phyloP scores from a whole-genome alignment of 2,797 vertebrate species.

The Rhynchotus rufescens region DNA sequence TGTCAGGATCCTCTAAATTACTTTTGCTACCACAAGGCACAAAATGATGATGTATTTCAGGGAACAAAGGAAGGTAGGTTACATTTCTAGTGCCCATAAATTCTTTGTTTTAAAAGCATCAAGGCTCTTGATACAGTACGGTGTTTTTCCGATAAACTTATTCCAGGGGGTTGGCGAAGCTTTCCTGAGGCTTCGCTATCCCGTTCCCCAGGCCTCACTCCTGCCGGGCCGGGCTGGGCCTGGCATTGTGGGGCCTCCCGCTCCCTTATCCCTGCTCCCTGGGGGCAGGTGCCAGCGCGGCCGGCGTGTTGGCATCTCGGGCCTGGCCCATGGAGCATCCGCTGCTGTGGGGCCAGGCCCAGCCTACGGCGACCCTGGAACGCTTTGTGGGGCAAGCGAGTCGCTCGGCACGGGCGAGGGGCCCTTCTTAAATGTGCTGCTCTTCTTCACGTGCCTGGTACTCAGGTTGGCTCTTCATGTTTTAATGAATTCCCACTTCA shows the following conservation, averaged over 20 bases:
- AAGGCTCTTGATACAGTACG: slow-evolving; percentile 52
- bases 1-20: slow-evolving; percentile 76
- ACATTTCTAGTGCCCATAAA: slow-evolving; percentile 61
- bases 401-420: not conserved
- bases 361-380: not conserved
- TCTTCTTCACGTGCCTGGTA: not conserved
- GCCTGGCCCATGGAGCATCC: not conserved
- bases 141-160: slow-evolving; percentile 62
- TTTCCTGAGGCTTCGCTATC: slow-evolving; percentile 26
- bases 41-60: slow-evolving; percentile 74
- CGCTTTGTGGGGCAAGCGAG: not conserved
- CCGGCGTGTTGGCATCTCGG: not conserved
- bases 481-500: not conserved
- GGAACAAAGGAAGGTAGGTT: slow-evolving; percentile 70
- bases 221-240: not conserved
- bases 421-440: not conserved
- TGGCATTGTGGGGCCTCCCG: not conserved
- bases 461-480: not conserved
- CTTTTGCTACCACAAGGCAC: slow-evolving; percentile 65
- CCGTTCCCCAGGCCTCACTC: not conserved
- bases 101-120: slow-evolving; percentile 78
- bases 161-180: not conserved
- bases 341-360: not conserved
- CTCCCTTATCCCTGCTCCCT: not conserved
- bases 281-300: not conserved